Base-by-base conservation (phyloP, 2,888 invertebrate species). In the Eristalis pertinax region DNA sequence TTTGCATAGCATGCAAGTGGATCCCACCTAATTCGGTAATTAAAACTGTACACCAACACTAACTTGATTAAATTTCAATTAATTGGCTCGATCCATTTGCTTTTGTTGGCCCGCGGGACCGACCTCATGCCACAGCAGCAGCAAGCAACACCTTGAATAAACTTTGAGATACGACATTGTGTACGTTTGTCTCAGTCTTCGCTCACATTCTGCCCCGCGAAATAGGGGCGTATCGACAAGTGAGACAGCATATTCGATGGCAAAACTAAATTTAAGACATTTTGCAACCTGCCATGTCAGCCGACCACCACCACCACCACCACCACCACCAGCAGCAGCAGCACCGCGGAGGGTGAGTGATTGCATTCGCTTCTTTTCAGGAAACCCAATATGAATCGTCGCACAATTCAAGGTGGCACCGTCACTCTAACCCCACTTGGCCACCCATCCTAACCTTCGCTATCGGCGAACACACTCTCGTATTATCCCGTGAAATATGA, bases 401-500 rank as follows among this genome's bases (percentile, higher is more conserved):
- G 58, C 70, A 82, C 76, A 72, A 70, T 82, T 67, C 67, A 82
- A 82, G 82, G 70, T 60, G 82, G 60, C 24, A 76, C 35, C 67
- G 58, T 62, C 13, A 50, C 65, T 26, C 22, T 38, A 10, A 13
- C 22, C 38, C 15, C 65, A 15, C 38, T n/a, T 38, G 2, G n/a
- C 32, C 10, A 29, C 63, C 29, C 63, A 4, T 13, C 58, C 11
- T 8, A 60, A 10, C 7, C 43, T 22, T 38, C 67, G 73, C 58
- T 56, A 26, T 32, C 32, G 19, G 26, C 64, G 64, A 22, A 24
- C 32, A 72, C 75, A 62, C 76, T 65, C 76, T 76, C 82, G 75
- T 82, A 82, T 76, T 82, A 82, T 82, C 82, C 82, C 85, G 90
- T 92, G 91, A 92, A 90, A 91, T 91, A 91, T 92, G 92, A 92